Evolutionary conservation across 1,140 invertebrate species (phyloP).

Genomic region (Euura saliciscinereae): DNA sequence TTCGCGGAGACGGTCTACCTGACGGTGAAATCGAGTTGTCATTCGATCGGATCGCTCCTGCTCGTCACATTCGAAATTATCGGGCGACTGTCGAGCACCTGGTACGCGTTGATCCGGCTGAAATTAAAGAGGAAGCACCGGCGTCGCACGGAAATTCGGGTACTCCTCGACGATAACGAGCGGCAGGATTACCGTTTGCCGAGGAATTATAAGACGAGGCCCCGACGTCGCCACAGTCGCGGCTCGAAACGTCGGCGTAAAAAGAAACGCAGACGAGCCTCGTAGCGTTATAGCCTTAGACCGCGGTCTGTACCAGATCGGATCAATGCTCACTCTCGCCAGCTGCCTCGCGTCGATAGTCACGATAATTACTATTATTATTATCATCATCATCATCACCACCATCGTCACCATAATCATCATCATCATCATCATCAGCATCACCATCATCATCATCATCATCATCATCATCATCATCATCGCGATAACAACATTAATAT

Average conservation of each 20-base stretch:
- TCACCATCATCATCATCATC: no score
- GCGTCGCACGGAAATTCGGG: not conserved
- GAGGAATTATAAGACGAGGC: not conserved
- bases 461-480: no score
- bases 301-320: not conserved
- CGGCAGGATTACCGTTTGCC: not conserved
- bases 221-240: no score
- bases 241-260: not conserved
- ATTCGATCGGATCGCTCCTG: not conserved
- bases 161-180: not conserved
- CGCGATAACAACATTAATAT: no score
- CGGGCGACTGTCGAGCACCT: not conserved
- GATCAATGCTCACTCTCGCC: not conserved
- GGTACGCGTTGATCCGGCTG: not conserved
- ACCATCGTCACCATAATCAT: slow-evolving; percentile 5
- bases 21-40: not conserved
- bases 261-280: not conserved
- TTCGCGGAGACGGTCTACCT: not conserved
- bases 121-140: not conserved
- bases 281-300: not conserved
- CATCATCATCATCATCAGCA: no score
- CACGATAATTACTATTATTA: not conserved
- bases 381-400: not conserved
- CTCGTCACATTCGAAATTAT: not conserved
- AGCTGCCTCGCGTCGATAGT: not conserved